Percentiles rank a stretch among this genome's conserved stretches.
Conservation (phyloP, 2,888 invertebrate genomes). For the Hydropsyche betteni region DNA sequence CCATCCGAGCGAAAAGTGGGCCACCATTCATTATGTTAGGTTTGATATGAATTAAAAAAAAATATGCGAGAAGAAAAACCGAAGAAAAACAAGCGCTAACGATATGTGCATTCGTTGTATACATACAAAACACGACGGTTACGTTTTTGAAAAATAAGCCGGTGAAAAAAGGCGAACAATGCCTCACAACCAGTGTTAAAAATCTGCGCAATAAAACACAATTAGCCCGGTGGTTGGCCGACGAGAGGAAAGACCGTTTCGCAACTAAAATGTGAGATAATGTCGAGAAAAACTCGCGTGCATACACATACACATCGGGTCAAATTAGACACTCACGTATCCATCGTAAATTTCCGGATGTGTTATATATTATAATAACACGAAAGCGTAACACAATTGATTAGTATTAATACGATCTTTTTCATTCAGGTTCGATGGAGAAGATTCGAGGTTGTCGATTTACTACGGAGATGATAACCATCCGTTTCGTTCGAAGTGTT, state of each 20-base stretch:
- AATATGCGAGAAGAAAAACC: not conserved
- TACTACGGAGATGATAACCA: not conserved
- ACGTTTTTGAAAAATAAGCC: slow-evolving; percentile 37
- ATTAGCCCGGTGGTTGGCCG: slow-evolving; percentile 44
- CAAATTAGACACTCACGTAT: slow-evolving; percentile 19
- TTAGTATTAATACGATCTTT: not conserved
- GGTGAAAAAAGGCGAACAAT: slow-evolving; percentile 50
- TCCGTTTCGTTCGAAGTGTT: not conserved
- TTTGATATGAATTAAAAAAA: slow-evolving; percentile 1
- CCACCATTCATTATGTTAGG: slow-evolving; percentile 26
- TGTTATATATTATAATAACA: not conserved
- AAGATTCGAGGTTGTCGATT: not conserved
- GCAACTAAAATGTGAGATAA: slow-evolving; percentile 41
- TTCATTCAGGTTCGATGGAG: not conserved
- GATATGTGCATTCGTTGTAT: slow-evolving; percentile 1
- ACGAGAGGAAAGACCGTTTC: slow-evolving; percentile 44
- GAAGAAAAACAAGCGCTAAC: slow-evolving; percentile 27
- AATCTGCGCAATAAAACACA: slow-evolving; percentile 50
- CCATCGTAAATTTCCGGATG: slow-evolving; percentile 15
- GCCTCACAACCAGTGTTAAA: slow-evolving; percentile 42
- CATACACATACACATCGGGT: not conserved
- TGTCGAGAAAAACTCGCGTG: slow-evolving; percentile 10
- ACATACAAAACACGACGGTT: no score
- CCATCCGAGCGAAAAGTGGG: slow-evolving; percentile 21
- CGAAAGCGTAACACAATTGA: not conserved